Evolutionary conservation across 1,140 invertebrate species (phyloP), one percentile per base, ranked within the genome.

Genomic region (Caerostris extrusa): DNA sequence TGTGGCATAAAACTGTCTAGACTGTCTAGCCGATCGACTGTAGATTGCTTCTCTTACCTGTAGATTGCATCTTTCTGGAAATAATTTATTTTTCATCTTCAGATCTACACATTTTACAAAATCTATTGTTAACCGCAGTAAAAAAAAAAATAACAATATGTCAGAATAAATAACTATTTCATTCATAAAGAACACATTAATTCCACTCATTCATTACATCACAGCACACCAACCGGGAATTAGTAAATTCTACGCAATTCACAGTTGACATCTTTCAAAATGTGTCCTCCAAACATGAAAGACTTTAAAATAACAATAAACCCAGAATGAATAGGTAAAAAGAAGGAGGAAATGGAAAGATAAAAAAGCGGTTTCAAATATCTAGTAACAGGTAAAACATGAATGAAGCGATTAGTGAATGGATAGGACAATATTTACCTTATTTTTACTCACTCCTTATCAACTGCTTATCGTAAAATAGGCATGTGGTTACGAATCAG

Each of bases 341-440:
- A 77, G 7, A 77, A 50, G 34, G 2, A 53, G 3, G 53, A 64
- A 64, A 64, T 64, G 4, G 12, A 1, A 14, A 34, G 14, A 50
- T 12, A 34, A 50, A 77, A 8, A 71, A 34, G n/a, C n/a, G 14
- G 14, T 67, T 77, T 77, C 71, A 12, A 77, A 34, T 53, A 77
- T 53, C 19, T 77, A 77, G 50, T 77, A 77, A 77, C 71, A 77
- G 71, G 71, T 77, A 50, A 77, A 77, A 77, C 71, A 77, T 77
- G 71, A 77, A 77, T 77, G 71, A 77, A 77, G 71, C 34, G 8
- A 12, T 77, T 77, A 4, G 34, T 53, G 71, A 77, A 77, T 77
- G 71, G 34, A 77, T 10, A 10, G 8, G 34, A 10, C 4, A 34
- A 77, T 10, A 4, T 50, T 14, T 53, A 14, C 61, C 34, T 34